Conservation (phyloP, 2,797 vertebrate species). For the Liasis olivaceus region DNA sequence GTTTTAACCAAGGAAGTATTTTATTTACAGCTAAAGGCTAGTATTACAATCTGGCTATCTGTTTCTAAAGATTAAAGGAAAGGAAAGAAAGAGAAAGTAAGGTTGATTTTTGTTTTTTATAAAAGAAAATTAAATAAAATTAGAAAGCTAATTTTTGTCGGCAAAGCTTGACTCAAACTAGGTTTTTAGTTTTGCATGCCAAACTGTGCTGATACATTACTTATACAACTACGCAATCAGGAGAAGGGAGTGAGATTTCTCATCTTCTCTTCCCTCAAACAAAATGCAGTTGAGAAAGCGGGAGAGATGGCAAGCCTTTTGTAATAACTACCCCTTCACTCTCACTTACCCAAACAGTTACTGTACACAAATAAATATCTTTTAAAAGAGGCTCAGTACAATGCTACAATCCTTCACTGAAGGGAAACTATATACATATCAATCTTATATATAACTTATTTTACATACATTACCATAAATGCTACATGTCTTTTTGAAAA, state of each 20-base stretch:
- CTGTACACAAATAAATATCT: constrained; percentile 86
- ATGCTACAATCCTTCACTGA: constrained; percentile 88
- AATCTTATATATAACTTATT: constrained; percentile 72
- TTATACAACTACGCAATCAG: constrained; percentile 30
- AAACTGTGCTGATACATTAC: constrained; percentile 36
- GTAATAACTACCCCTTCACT: constrained; percentile 68
- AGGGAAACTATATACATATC: constrained; percentile 79
- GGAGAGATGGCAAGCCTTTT: constrained; percentile 75
- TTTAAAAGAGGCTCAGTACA: constrained; percentile 83
- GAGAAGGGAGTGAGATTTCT: constrained; percentile 31
- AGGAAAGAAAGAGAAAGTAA: constrained; percentile 23
- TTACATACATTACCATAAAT: constrained; percentile 78
- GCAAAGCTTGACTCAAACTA: neutral
- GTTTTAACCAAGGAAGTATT: constrained; percentile 51
- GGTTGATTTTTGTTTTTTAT: neutral
- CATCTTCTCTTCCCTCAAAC: neutral
- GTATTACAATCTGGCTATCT: constrained; percentile 42
- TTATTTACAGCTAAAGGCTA: constrained; percentile 66
- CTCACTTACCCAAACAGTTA: constrained; percentile 70
- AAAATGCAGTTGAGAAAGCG: constrained; percentile 1
- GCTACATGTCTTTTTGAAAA: constrained; percentile 64
- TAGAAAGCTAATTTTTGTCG: constrained; percentile 22
- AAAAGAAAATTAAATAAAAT: constrained; percentile 17
- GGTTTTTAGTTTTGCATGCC: neutral
- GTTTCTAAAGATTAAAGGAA: constrained; percentile 50